These are phyloP conservation scores for Flabesymbios commensalis DNA, from an alignment of 2,888 invertebrate species.

Conservation along the genomic window DNA sequence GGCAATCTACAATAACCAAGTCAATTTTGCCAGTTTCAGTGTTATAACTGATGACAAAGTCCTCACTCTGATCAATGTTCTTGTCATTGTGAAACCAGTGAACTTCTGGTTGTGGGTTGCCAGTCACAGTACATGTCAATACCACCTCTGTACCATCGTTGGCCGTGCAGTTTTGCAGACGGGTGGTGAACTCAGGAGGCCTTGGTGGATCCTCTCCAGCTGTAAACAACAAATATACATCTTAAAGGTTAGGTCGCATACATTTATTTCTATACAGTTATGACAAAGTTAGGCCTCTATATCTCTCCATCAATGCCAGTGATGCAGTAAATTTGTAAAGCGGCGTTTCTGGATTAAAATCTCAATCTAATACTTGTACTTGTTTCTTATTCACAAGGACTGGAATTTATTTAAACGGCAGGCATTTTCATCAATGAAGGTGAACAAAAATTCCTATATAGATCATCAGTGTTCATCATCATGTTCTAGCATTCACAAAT, in stretches of 20 bases:
- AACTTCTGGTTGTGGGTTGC: constrained; percentile 54
- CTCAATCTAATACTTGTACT: no score
- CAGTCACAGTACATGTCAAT: constrained; percentile 52
- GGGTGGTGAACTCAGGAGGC: constrained; percentile 50
- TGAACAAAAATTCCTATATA: no score
- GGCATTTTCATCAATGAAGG: no score
- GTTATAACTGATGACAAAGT: constrained; percentile 58
- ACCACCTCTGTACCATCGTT: constrained; percentile 55
- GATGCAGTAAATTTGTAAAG: no score
- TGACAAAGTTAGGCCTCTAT: no score
- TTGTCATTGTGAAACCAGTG: constrained; percentile 60
- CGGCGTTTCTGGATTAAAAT: no score
- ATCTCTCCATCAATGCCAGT: background rate
- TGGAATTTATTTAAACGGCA: no score
- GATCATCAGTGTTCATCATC: no score
- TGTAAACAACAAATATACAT: background rate
- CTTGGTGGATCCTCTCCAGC: constrained; percentile 27
- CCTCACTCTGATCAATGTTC: constrained; percentile 59
- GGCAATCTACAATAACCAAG: constrained; percentile 59
- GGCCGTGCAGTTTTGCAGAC: constrained; percentile 38
- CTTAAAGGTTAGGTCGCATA: no score
- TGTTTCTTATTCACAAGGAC: no score
- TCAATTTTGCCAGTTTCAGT: constrained; percentile 53
- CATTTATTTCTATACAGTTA: no score
- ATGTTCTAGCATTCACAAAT: no score